Base-by-base conservation (phyloP, 2,888 invertebrate species). In the Tenthredo livida region DNA sequence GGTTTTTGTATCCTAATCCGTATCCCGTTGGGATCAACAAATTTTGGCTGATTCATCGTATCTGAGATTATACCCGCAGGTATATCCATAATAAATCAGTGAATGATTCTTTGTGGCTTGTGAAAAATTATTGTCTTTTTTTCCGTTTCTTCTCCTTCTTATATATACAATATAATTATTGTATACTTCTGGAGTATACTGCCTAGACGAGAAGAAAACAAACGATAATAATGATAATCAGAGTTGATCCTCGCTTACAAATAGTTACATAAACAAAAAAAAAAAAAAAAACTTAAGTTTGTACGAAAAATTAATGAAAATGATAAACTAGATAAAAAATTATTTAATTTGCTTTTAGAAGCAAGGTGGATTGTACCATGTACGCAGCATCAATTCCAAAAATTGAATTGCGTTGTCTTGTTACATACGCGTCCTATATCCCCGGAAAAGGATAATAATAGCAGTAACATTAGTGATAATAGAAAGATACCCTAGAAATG, bases 391-490 rank as follows among this genome's bases (percentile, higher is more conserved):
- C 29, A 70, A 70, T 75, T 75, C 12, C 25, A 1, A 25, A 75
- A 9, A 75, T 47, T 75, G 9, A 47, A 75, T 47, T 15, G 43
- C 21, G 29, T 25, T 15, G n/a, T 73, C 25, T 15, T 25, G 29
- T 47, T 43, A 73, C 0, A 21, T 1, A 40, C 33, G n/a, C 4
- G 33, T 73, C 40, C n/a, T 17, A 21, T 29, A 21, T 29, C 15
- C 33, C 7, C 15, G 12, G 15, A 50, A 25, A 25, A 75, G 7
- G 29, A 72, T 21, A n/a, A 43, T 17, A 25, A 75, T 33, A 58
- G 17, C 29, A 54, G 21, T 40, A 15, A 80, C 43, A 50, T 80
- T 12, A 80, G 61, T 61, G 58, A 80, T 80, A 58, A 25, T 47
- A 40, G 25, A 75, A 72, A 10, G 37, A 72, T 17, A 54, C 33